These are phyloP conservation scores for Lytechinus pictus DNA, from an alignment of 35 echinoderm and acorn worm species.

Conservation along the genomic window DNA sequence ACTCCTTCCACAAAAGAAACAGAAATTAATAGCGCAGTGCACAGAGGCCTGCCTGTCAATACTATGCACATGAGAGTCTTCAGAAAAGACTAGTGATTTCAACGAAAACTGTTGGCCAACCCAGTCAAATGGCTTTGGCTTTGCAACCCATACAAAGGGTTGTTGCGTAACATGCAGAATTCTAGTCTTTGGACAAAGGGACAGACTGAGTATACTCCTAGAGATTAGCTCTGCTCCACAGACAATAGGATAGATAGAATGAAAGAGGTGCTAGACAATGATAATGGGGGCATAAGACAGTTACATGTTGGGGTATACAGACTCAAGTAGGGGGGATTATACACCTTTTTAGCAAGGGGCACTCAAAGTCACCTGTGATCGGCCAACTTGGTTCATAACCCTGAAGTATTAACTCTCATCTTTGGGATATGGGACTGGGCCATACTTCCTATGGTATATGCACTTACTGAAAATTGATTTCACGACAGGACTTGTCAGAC, in stretches of 20 bases:
- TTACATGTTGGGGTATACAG: not conserved
- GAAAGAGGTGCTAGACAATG: not conserved
- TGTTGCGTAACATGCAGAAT: not conserved
- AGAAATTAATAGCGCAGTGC: too few relatives aligned
- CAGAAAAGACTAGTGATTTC: not conserved
- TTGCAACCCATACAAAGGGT: not conserved
- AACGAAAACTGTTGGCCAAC: not conserved
- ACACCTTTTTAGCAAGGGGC: not conserved
- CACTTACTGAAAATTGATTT: too few relatives aligned
- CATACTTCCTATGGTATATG: too few relatives aligned
- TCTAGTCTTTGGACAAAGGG: not conserved
- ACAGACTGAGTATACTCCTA: not conserved
- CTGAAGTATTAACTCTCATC: too few relatives aligned
- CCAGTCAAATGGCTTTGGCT: not conserved
- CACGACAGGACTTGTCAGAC: too few relatives aligned
- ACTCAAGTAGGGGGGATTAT: not conserved
- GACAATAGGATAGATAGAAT: not conserved
- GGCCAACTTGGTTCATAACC: too few relatives aligned
- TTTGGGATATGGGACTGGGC: too few relatives aligned
- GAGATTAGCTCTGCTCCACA: not conserved
- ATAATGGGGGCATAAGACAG: not conserved
- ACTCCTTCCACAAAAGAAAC: not conserved
- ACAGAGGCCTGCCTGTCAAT: not conserved
- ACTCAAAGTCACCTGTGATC: too few relatives aligned
- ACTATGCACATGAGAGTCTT: not conserved